Evolutionary conservation across 2,888 invertebrate genomes (phyloP).

Genomic region (Cryptocephalus moraei): DNA sequence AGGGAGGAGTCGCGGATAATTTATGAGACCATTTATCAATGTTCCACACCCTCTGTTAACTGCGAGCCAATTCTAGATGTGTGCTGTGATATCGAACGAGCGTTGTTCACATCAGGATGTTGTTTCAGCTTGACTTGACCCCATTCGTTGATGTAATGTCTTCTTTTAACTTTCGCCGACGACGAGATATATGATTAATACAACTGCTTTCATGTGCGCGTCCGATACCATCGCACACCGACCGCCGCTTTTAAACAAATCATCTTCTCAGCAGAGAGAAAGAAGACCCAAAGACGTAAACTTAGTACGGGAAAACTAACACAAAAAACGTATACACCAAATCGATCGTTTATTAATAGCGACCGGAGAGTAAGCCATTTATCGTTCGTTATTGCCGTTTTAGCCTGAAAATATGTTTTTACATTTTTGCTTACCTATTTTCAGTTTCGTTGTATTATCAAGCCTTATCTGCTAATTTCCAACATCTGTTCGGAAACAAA

Average conservation of each 20-base stretch:
- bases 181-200: slow-evolving; percentile 35
- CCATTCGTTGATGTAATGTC: slow-evolving; percentile 40
- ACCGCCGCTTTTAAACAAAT: slow-evolving; percentile 25
- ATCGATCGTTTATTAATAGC: too few relatives aligned
- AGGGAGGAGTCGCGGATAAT: slow-evolving; percentile 39
- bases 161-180: slow-evolving; percentile 35
- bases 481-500: too few relatives aligned
- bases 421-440: too few relatives aligned
- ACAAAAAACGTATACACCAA: too few relatives aligned
- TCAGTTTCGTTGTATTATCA: too few relatives aligned
- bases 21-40: slow-evolving; percentile 42
- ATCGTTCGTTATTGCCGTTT: too few relatives aligned
- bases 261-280: slow-evolving; percentile 21
- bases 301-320: too few relatives aligned
- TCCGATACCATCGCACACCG: slow-evolving; percentile 22
- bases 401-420: too few relatives aligned
- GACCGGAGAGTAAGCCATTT: too few relatives aligned
- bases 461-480: too few relatives aligned
- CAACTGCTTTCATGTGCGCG: slow-evolving; percentile 9
- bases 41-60: slow-evolving; percentile 42
- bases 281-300: too few relatives aligned
- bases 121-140: slow-evolving; percentile 40
- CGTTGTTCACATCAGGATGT: slow-evolving; percentile 33
- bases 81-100: slow-evolving; percentile 34
- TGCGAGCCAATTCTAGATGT: slow-evolving; percentile 49